Percentiles rank a stretch among this genome's conserved stretches.
Evolutionary conservation across 2,888 invertebrate genomes (phyloP).

Genomic region (Mythimna ferrago): DNA sequence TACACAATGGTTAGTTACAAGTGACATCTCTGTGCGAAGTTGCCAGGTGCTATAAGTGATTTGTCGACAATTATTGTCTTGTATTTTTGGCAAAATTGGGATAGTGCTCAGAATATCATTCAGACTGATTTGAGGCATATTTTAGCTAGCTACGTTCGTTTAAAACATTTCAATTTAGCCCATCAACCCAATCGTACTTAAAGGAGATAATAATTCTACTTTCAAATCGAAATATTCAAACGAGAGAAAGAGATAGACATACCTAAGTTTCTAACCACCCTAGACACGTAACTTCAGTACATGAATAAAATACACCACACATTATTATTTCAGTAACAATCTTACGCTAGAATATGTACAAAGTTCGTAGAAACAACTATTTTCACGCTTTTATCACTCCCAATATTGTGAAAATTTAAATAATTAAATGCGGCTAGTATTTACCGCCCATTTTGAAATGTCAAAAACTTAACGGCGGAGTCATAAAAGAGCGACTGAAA

Average conservation of each 20-base stretch:
- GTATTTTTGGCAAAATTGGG: no score
- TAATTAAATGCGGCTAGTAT: not conserved
- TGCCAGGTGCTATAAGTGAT: not conserved
- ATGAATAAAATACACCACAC: conserved; percentile 78
- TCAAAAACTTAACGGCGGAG: conserved; percentile 43
- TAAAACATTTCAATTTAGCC: conserved; percentile 39
- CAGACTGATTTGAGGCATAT: not conserved
- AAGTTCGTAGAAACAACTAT: conserved; percentile 70
- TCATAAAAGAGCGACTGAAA: conserved; percentile 58
- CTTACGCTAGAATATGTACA: conserved; percentile 78
- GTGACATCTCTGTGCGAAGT: not conserved
- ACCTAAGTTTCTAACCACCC: conserved; percentile 70
- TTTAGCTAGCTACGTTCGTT: not conserved
- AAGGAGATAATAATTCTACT: conserved; percentile 69
- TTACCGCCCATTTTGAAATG: conserved; percentile 1
- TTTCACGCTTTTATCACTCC: conserved; percentile 63
- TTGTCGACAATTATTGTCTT: not conserved
- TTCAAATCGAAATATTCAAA: conserved; percentile 78
- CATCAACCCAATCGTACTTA: conserved; percentile 62
- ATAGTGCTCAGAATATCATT: not conserved
- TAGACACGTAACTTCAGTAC: conserved; percentile 73
- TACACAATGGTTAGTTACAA: conserved; percentile 1
- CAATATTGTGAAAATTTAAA: conserved; percentile 15
- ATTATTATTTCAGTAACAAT: conserved; percentile 78
- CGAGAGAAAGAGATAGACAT: conserved; percentile 76